A percentile compares a stretch with the other conserved stretches of the same genome.
phyloP scores from a whole-genome alignment of 2,113 vertebrate genomes.

The Stegostoma tigrinum region DNA sequence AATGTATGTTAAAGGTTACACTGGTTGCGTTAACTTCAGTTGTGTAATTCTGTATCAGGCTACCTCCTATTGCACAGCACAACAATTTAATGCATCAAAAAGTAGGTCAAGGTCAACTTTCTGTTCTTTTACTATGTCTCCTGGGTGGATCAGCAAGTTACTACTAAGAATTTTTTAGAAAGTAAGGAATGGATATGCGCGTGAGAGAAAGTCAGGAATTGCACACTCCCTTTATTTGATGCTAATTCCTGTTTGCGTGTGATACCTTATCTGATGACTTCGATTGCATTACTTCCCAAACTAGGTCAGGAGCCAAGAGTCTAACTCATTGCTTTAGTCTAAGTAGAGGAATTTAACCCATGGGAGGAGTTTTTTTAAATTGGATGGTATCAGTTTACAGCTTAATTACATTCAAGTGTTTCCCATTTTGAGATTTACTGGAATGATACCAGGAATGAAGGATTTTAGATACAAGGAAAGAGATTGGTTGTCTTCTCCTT shows the following conservation, averaged over 20 bases:
- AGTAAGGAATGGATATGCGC: neutral
- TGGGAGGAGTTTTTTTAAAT: neutral
- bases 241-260: neutral
- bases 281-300: neutral
- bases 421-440: neutral
- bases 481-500: no score
- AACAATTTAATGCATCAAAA: neutral
- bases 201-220: neutral
- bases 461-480: no score
- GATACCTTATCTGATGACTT: neutral
- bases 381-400: neutral
- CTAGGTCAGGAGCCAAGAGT: neutral
- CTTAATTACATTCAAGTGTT: neutral
- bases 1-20: neutral
- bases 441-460: no score
- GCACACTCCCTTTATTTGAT: neutral
- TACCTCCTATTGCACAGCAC: neutral
- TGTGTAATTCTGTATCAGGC: neutral
- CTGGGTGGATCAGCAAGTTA: neutral
- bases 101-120: neutral
- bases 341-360: neutral
- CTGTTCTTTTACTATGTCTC: neutral
- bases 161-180: neutral
- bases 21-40: neutral
- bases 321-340: neutral